Conservation (phyloP, 2,888 invertebrate species). For the Stomorhina lunata region DNA sequence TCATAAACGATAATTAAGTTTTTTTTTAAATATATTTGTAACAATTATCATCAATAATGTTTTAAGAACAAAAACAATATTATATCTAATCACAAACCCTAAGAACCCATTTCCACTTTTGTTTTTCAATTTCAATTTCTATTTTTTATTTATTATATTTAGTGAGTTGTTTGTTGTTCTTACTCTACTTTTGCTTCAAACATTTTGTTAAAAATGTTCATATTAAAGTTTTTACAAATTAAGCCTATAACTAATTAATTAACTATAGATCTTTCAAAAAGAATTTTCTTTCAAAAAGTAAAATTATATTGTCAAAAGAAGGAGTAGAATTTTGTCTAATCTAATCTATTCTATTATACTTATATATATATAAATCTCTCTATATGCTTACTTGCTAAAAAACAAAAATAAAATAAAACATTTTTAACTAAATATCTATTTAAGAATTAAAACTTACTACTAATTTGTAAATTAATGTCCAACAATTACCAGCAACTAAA, state of each 20-base stretch:
- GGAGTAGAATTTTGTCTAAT: slow-evolving; percentile 7
- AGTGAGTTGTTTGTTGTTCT: slow-evolving; percentile 28
- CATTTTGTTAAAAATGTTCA: background rate
- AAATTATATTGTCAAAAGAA: background rate
- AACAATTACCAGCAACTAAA: slow-evolving; percentile 48
- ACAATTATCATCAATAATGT: slow-evolving; percentile 42
- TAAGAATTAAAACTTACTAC: slow-evolving; percentile 16
- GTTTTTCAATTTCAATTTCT: slow-evolving; percentile 11
- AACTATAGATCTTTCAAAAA: background rate
- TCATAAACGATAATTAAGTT: slow-evolving; percentile 76
- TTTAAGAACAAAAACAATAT: slow-evolving; percentile 42
- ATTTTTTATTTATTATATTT: slow-evolving; percentile 30
- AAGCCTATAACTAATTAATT: background rate
- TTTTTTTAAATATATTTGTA: slow-evolving; percentile 26
- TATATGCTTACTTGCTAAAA: slow-evolving; percentile 43
- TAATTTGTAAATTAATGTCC: slow-evolving; percentile 58
- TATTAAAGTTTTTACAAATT: background rate
- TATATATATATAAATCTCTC: background rate
- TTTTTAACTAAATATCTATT: slow-evolving; percentile 19
- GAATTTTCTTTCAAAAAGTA: background rate
- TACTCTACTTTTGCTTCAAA: slow-evolving; percentile 24
- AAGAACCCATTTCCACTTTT: background rate
- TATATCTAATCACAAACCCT: background rate
- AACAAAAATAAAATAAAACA: too few relatives aligned
- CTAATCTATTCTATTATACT: background rate